These are phyloP conservation scores for Scolopax rusticola DNA, from an alignment of 2,797 vertebrate genomes.

Conservation along the genomic window DNA sequence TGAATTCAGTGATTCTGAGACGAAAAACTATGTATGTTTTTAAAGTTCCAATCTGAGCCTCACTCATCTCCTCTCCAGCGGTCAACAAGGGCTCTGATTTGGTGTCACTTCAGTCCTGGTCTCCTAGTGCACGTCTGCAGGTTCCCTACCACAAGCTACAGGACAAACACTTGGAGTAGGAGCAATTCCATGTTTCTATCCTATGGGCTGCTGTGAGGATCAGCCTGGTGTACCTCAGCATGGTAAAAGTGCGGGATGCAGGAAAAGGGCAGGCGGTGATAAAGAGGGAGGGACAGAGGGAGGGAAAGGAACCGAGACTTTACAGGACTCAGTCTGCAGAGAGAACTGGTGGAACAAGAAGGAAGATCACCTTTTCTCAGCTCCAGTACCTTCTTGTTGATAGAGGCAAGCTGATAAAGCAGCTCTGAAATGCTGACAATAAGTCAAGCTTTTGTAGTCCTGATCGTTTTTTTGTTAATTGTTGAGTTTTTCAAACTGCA, in stretches of 20 bases:
- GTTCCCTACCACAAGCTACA: background rate
- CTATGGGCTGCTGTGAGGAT: background rate
- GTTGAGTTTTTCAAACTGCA: slow-evolving; percentile 21
- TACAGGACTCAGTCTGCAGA: background rate
- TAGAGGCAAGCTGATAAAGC: background rate
- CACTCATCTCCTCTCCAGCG: background rate
- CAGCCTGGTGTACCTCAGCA: background rate
- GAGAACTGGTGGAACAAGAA: slow-evolving; percentile 32
- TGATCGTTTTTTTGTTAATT: background rate
- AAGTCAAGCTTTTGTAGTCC: background rate
- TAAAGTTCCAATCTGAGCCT: background rate
- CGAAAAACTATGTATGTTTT: background rate
- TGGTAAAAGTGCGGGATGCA: background rate
- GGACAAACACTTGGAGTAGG: background rate
- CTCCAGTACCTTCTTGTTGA: background rate
- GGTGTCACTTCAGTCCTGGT: background rate
- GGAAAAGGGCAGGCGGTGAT: background rate
- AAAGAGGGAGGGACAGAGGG: slow-evolving; percentile 56
- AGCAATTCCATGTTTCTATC: accelerated
- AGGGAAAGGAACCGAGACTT: background rate
- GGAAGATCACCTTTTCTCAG: background rate
- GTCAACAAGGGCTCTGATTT: background rate
- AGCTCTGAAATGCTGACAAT: slow-evolving; percentile 44
- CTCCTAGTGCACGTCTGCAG: background rate
- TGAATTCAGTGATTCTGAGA: background rate